A percentile compares a stretch with the other conserved stretches of the same genome.
Evolutionary conservation across 2,888 invertebrate genomes (phyloP).

Genomic region (Parascotia fuliginaria): DNA sequence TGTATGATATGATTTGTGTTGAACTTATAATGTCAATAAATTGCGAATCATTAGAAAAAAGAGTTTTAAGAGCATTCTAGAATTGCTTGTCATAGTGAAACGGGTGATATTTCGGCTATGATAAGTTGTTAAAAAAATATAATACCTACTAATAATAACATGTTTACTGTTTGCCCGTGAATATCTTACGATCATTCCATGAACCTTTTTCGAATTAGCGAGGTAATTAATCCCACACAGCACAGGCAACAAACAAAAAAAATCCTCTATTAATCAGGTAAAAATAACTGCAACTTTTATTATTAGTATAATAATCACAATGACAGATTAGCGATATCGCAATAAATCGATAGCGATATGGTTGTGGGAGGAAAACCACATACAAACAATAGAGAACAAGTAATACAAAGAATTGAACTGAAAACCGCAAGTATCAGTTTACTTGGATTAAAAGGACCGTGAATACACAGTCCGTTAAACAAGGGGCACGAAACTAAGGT

Average conservation of each 20-base stretch:
- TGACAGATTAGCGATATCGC: slow-evolving; percentile 44
- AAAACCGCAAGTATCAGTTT: slow-evolving; percentile 61
- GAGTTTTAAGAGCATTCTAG: no score
- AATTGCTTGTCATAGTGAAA: no score
- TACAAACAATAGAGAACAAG: slow-evolving; percentile 50
- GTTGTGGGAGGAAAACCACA: slow-evolving; percentile 39
- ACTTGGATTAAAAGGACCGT: slow-evolving; percentile 72
- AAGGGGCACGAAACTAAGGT: slow-evolving; percentile 64
- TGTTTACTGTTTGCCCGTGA: no score
- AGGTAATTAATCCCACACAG: no score
- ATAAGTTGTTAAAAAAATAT: no score
- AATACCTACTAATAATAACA: no score
- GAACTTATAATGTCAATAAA: no score
- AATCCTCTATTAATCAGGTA: not conserved
- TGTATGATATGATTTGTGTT: not conserved
- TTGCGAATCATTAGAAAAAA: no score
- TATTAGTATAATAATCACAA: slow-evolving; percentile 32
- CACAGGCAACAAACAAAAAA: not conserved
- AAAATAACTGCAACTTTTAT: slow-evolving; percentile 5
- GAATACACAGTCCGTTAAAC: slow-evolving; percentile 69
- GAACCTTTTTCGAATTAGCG: no score
- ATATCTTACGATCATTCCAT: no score
- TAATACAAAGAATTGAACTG: slow-evolving; percentile 46
- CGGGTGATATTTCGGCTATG: no score
- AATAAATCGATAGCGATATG: slow-evolving; percentile 56